Base-by-base conservation (phyloP, 2,797 vertebrate species). In the Cirrhinus mrigala region DNA sequence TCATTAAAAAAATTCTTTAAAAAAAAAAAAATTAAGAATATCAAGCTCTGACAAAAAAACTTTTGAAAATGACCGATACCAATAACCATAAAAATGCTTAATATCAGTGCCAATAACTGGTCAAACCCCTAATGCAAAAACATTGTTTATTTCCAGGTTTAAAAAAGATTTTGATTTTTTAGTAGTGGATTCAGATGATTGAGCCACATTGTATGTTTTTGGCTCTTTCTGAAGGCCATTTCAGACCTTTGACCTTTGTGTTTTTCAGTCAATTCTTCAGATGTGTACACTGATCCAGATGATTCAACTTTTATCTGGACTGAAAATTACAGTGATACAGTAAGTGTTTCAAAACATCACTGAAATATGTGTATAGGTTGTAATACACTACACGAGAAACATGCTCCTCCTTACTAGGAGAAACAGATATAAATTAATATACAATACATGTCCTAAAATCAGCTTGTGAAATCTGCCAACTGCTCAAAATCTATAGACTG, bases 231-330 rank as follows among this genome's bases (percentile, higher is more conserved):
- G 44, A 85, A 1, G 16, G 20, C 37, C 6, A 48, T 0, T 62
- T 9, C 73, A 75, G 75, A 37, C 83, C 6, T 6, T 87, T 40
- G 74, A 85, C 81, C 76, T 80, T 70, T 94, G 86, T 93, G 87
- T 93, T 69, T 93, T 94, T 50, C 94, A 99, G 98, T 91, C 88
- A 98, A 98, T 90, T 93, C 90, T 44, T 95, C 97, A 8, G 90
- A 92, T 0, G 3, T 95, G 11, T 70, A 90, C 10, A 94, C 89
- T 6, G 92, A 95, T 82, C 91, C 95, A 14, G 2, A 79, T 16
- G 92, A 94, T 20, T 88, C 71, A 0, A 83, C 93, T 1, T 87
- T 93, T 0, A 1, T 90, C 60, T 96, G 94, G 94, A 90, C 90
- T 75, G 87, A 89, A 86, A 92, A 94, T 92, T 93, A 92, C 92